Base-by-base conservation (phyloP, 1,140 invertebrate species). In the Ooceraea biroi region DNA sequence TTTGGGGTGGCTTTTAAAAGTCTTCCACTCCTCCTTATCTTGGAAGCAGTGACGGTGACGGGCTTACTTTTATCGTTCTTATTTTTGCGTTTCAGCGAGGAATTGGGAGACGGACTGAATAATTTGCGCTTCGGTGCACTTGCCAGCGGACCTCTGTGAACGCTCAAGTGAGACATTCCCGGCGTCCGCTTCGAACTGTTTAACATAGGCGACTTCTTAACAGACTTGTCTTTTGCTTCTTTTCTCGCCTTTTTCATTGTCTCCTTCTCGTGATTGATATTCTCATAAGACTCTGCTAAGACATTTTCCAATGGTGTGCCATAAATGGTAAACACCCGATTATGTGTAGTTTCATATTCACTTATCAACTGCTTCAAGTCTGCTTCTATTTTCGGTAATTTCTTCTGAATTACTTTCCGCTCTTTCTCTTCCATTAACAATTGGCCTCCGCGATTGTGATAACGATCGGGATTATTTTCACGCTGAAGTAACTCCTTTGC, bases 341-440 rank as follows among this genome's bases (percentile, higher is more conserved):
- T 95, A 52, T 95, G 94, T 22, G 92, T 91, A 0, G 86, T 86
- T 88, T 96, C 95, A 89, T 96, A 97, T 3, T 95, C 91, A n/a
- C 94, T 85, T 27, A 95, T 95, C 48, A 96, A 76, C 0, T 95
- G 92, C 0, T 92, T 93, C 0, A 97, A 94, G 90, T 96, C 94
- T 2, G 94, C 94, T 92, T 97, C 96, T 30, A 97, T 95, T 93
- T 97, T 96, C 0, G 96, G 96, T 57, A 97, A 68, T 5, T 90
- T 88, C 91, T 96, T 97, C 57, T 95, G 96, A 1, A 96, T 94
- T 17, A 96, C 95, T 90, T 97, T 98, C 11, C 97, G 95, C 88
- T 97, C 97, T 87, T 97, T 98, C 93, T 98, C 98, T 91, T 98
- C 98, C 36, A 95, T 95, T 0, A 98, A 93, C 10, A 98, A 94